These are phyloP conservation scores for Ceratotherium simum DNA, from an alignment of 2,113 vertebrate genomes.

Conservation along the genomic window DNA sequence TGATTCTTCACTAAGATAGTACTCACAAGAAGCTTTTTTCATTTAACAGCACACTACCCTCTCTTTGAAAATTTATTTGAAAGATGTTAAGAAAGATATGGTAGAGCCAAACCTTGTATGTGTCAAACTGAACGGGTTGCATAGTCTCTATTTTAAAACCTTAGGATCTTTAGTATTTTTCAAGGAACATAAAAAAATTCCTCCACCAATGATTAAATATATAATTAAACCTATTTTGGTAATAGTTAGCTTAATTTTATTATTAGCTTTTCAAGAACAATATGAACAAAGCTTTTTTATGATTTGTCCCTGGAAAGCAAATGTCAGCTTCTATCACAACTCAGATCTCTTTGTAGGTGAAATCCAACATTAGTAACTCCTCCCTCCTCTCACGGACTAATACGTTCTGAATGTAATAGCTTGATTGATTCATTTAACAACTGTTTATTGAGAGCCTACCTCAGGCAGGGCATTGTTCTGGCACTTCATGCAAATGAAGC, in stretches of 20 bases:
- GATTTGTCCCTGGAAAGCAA: slow-evolving; percentile 73
- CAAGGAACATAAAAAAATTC: background rate
- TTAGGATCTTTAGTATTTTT: slow-evolving; percentile 50
- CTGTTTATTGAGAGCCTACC: slow-evolving; percentile 42
- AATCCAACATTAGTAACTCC: slow-evolving; percentile 55
- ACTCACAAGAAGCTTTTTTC: background rate
- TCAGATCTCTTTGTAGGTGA: slow-evolving; percentile 28
- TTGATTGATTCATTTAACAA: slow-evolving; percentile 67
- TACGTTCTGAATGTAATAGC: slow-evolving; percentile 34
- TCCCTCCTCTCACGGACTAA: background rate
- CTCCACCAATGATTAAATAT: slow-evolving; percentile 40
- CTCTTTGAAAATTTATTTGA: slow-evolving; percentile 54
- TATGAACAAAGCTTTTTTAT: slow-evolving; percentile 67
- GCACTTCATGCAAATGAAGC: slow-evolving; percentile 68
- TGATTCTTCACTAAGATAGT: background rate
- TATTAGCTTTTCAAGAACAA: slow-evolving; percentile 74
- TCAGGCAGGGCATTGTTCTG: slow-evolving; percentile 54
- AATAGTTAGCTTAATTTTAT: slow-evolving; percentile 71
- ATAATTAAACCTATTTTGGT: slow-evolving; percentile 73
- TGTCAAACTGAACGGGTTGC: background rate
- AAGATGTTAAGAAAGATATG: slow-evolving; percentile 31
- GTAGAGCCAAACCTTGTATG: slow-evolving; percentile 9
- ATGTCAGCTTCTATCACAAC: slow-evolving; percentile 68
- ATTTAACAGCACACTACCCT: background rate
- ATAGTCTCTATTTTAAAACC: slow-evolving; percentile 29